Evolutionary conservation across 1,140 invertebrate species (phyloP).

Genomic region (Euglossa dilemma): DNA sequence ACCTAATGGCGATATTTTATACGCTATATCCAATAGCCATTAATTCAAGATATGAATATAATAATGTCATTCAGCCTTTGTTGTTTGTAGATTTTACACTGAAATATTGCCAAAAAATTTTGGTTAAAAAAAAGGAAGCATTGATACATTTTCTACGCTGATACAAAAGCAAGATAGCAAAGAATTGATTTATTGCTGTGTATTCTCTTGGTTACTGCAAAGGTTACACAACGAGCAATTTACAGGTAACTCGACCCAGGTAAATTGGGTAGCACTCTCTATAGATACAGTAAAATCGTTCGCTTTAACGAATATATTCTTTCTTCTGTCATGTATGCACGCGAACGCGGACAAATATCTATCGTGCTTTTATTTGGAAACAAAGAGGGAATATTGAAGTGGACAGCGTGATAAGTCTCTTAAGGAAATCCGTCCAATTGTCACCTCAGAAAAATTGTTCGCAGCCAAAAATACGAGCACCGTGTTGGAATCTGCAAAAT

Average conservation of each 20-base stretch:
- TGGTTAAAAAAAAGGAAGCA: neutral
- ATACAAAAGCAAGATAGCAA: neutral
- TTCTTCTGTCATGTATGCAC: no score
- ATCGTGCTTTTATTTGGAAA: neutral
- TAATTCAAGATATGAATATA: neutral
- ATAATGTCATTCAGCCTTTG: neutral
- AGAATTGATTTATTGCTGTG: neutral
- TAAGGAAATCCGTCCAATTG: neutral
- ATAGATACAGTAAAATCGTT: neutral
- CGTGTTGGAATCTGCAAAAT: neutral
- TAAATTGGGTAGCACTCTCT: neutral
- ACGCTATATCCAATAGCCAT: neutral
- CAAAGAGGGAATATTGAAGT: neutral
- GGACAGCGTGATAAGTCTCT: neutral
- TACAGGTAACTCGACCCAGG: neutral
- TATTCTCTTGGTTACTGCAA: neutral
- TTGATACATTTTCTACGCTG: neutral
- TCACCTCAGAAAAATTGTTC: neutral
- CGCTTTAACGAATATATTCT: neutral
- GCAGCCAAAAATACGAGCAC: neutral
- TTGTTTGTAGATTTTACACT: neutral
- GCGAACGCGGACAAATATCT: neutral
- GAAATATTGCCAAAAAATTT: neutral
- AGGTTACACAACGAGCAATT: neutral
- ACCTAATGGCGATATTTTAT: neutral